Percentiles rank a stretch among this genome's conserved stretches.
These are phyloP conservation scores for Himalopsyche phryganea DNA, from an alignment of 1,140 invertebrate genomes.

Conservation along the genomic window DNA sequence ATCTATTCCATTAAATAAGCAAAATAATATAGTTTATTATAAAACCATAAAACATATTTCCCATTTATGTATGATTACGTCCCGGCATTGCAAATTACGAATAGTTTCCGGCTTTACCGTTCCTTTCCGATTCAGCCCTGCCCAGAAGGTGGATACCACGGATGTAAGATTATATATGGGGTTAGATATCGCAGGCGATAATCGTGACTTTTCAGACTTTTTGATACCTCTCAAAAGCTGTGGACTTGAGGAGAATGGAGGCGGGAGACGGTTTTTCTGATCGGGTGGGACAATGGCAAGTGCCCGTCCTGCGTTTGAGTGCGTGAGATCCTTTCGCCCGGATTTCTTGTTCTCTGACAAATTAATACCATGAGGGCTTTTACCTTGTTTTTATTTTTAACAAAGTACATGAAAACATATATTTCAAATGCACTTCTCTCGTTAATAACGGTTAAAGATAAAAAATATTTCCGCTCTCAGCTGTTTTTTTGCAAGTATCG, in stretches of 20 bases:
- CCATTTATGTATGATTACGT: too few species aligned
- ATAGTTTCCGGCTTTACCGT: not conserved
- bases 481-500: too few species aligned
- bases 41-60: too few species aligned
- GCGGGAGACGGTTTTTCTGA: not conserved
- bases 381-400: too few species aligned
- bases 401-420: too few species aligned
- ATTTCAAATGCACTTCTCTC: too few species aligned
- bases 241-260: not conserved
- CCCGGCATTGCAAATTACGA: not conserved
- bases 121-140: constrained; percentile 11
- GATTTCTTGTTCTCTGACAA: not conserved
- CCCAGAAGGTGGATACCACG: constrained; percentile 6
- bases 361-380: too few species aligned
- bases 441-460: too few species aligned
- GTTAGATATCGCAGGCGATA: constrained; percentile 31
- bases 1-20: too few species aligned
- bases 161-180: constrained; percentile 25
- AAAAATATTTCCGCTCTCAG: too few species aligned
- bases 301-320: not conserved
- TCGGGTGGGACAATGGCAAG: constrained; percentile 1
- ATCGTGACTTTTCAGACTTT: constrained; percentile 36
- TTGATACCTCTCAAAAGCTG: constrained; percentile 25
- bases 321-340: constrained; percentile 1
- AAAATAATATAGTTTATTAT: too few species aligned